phyloP scores from a whole-genome alignment of 2,113 vertebrate species.

The Columbina picui region DNA sequence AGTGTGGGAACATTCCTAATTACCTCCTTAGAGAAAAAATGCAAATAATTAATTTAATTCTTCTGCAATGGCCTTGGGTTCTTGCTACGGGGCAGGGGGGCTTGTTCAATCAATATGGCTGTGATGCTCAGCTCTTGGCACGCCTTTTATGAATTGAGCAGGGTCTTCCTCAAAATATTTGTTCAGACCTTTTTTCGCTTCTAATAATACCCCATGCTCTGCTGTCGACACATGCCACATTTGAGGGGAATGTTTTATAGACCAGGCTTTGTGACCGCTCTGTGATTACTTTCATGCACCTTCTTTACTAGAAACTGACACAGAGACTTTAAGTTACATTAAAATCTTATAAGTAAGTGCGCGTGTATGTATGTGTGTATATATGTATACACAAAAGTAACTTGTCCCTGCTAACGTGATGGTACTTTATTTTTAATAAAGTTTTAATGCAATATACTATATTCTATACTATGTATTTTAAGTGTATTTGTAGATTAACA shows the following conservation, averaged over 20 bases:
- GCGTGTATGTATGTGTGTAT: fast-evolving
- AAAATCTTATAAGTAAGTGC: not conserved
- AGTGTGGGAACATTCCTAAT: not conserved
- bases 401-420: not conserved
- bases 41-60: not conserved
- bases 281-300: not conserved
- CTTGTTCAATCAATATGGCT: not conserved
- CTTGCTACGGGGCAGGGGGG: not conserved
- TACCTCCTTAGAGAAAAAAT: not conserved
- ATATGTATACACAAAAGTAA: not conserved
- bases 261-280: not conserved
- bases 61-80: not conserved
- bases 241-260: not conserved
- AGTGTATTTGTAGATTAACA: not conserved
- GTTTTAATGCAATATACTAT: not conserved
- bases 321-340: not conserved
- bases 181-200: not conserved
- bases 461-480: not conserved
- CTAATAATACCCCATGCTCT: not conserved
- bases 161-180: not conserved
- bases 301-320: not conserved
- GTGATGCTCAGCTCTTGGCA: fast-evolving
- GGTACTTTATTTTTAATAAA: not conserved
- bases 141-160: not conserved
- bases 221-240: not conserved